These are phyloP conservation scores for Phaedon cochleariae DNA, from an alignment of 2,888 invertebrate species.

Conservation along the genomic window DNA sequence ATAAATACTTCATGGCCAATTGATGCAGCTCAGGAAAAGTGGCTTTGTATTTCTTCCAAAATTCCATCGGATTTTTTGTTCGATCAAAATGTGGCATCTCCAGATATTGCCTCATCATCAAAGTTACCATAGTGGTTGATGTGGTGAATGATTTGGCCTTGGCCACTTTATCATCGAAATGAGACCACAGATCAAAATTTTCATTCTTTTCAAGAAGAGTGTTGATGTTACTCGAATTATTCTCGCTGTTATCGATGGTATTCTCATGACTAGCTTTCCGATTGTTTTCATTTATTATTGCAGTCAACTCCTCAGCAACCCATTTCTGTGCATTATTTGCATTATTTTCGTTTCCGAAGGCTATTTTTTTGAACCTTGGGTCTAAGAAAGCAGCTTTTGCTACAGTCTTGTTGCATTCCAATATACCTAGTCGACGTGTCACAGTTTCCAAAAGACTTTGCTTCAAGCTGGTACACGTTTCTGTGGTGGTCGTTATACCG, in stretches of 20 bases:
- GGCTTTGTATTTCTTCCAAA: constrained; percentile 40
- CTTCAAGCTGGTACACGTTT: constrained; percentile 21
- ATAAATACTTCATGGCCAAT: constrained; percentile 38
- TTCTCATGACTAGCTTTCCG: background rate
- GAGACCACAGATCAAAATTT: constrained; percentile 20
- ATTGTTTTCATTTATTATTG: constrained; percentile 10
- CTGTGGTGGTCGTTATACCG: constrained; percentile 16
- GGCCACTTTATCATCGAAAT: constrained; percentile 31
- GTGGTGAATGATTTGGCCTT: constrained; percentile 21
- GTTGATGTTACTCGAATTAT: background rate
- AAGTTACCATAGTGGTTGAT: constrained; percentile 31
- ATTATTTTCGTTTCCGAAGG: constrained; percentile 36
- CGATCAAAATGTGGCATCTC: constrained; percentile 32
- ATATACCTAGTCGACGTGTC: constrained; percentile 15
- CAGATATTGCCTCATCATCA: constrained; percentile 25
- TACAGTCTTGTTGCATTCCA: constrained; percentile 29
- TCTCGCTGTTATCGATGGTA: background rate
- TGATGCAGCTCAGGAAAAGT: constrained; percentile 43
- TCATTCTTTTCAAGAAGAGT: background rate
- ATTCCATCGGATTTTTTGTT: constrained; percentile 36
- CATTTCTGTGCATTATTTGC: constrained; percentile 35
- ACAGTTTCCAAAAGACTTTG: constrained; percentile 6
- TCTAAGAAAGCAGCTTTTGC: constrained; percentile 41
- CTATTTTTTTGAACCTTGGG: constrained; percentile 41
- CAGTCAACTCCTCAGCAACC: constrained; percentile 30